A percentile compares a stretch with the other conserved stretches of the same genome.
phyloP scores from a whole-genome alignment of 2,888 invertebrate species.

The Drosophila peninsularis region DNA sequence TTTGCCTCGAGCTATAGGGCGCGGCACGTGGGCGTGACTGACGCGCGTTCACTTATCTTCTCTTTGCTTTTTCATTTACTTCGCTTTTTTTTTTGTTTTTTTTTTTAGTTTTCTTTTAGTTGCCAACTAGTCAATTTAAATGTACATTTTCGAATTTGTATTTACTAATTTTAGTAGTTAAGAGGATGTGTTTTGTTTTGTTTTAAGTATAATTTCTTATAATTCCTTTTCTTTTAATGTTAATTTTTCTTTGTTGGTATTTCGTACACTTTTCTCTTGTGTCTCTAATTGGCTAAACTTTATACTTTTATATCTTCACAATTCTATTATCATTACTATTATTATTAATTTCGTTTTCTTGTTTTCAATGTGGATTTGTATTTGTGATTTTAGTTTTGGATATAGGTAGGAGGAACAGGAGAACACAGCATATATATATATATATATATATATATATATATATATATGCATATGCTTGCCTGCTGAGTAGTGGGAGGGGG shows the following conservation, averaged over 20 bases:
- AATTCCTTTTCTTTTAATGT: slow-evolving; percentile 41
- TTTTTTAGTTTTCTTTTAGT: slow-evolving; percentile 11
- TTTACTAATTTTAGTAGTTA: slow-evolving; percentile 77
- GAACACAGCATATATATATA: slow-evolving; percentile 7
- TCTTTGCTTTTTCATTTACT: slow-evolving; percentile 15
- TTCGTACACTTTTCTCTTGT: slow-evolving; percentile 60
- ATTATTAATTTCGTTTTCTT: slow-evolving; percentile 32
- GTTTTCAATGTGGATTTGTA: slow-evolving; percentile 50
- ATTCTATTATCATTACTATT: slow-evolving; percentile 46
- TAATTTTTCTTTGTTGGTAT: slow-evolving; percentile 46
- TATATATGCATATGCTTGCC: not conserved
- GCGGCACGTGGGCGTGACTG: slow-evolving; percentile 9
- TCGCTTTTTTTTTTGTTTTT: slow-evolving; percentile 8
- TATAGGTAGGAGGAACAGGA: slow-evolving; percentile 17
- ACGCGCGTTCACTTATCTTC: not conserved
- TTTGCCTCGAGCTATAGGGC: not conserved
- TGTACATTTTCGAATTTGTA: slow-evolving; percentile 77
- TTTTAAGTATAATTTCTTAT: slow-evolving; percentile 68
- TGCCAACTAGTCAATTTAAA: slow-evolving; percentile 53
- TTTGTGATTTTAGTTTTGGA: slow-evolving; percentile 43
- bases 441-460: not conserved
- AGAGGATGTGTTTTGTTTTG: slow-evolving; percentile 53
- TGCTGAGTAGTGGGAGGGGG: slow-evolving; percentile 16
- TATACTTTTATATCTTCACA: slow-evolving; percentile 69
- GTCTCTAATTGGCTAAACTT: slow-evolving; percentile 78